Conservation (phyloP, 2,888 invertebrate genomes). For the Saturnia japonica region DNA sequence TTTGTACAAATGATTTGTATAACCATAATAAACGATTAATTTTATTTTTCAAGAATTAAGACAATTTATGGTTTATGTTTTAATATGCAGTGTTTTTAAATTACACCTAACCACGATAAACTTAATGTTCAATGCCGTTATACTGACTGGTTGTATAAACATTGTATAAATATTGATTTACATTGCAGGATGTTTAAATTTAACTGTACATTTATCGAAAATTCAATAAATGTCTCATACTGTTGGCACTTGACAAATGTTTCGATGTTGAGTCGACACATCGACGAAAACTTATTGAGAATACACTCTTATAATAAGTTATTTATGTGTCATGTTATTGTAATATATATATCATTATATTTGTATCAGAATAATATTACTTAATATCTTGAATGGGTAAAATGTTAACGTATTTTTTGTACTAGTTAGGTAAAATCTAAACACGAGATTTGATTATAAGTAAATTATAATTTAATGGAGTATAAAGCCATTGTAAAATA, state of each 20-base stretch:
- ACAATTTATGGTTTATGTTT: background rate
- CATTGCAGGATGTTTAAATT: constrained; percentile 5
- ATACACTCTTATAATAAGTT: too few relatives aligned
- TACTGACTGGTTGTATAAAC: background rate
- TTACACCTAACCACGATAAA: background rate
- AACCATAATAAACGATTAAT: background rate
- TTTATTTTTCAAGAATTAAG: background rate
- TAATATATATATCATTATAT: too few relatives aligned
- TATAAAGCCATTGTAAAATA: background rate
- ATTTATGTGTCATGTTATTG: too few relatives aligned
- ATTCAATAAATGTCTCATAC: constrained; percentile 12
- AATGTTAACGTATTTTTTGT: background rate
- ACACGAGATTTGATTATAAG: background rate
- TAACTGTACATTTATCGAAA: constrained; percentile 12
- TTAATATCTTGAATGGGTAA: too few relatives aligned
- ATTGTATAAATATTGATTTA: too few relatives aligned
- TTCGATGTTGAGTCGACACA: constrained; percentile 22
- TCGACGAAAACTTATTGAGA: background rate
- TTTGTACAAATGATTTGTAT: background rate
- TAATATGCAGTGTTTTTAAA: background rate
- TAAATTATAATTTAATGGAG: too few relatives aligned
- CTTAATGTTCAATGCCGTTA: constrained; percentile 4
- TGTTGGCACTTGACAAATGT: constrained; percentile 26
- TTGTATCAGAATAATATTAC: too few relatives aligned
- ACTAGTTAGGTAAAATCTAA: background rate